Evolutionary conservation across 2,797 vertebrate species (phyloP).

Genomic region (Acipenser ruthenus): DNA sequence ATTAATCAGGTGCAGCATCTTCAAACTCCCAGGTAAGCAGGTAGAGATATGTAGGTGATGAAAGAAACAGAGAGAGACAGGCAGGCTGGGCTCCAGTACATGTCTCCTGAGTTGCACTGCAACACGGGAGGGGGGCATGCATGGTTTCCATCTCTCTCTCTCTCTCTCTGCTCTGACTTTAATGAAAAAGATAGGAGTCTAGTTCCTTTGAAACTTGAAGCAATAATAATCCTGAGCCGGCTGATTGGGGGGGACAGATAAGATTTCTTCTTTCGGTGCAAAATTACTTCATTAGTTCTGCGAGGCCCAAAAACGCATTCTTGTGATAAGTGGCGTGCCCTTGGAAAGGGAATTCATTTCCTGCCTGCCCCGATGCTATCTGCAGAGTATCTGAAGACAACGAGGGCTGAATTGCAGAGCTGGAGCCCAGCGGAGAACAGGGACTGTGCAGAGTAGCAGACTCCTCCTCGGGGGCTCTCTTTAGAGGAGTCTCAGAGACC

Average conservation of each 20-base stretch:
- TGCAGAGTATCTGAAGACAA: not conserved
- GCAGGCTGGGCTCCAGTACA: too few relatives aligned
- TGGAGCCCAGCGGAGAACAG: not conserved
- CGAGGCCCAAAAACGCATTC: constrained; percentile 50
- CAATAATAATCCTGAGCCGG: constrained; percentile 38
- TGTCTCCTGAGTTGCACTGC: too few relatives aligned
- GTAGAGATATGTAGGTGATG: too few relatives aligned
- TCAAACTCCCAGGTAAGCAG: too few relatives aligned
- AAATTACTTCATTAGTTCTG: constrained; percentile 93
- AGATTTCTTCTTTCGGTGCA: constrained; percentile 57
- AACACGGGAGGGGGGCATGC: constrained; percentile 5
- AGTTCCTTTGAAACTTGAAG: constrained; percentile 37
- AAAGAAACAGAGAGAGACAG: too few relatives aligned
- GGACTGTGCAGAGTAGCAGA: not conserved
- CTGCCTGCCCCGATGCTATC: constrained; percentile 66
- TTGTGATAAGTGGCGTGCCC: constrained; percentile 75
- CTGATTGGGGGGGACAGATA: constrained; percentile 42
- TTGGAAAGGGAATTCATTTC: constrained; percentile 88
- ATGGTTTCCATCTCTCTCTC: constrained; percentile 20
- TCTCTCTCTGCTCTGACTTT: constrained; percentile 25
- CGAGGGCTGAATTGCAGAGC: not conserved
- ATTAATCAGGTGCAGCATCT: too few relatives aligned
- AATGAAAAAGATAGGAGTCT: constrained; percentile 35
- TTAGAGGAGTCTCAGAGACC: too few relatives aligned
- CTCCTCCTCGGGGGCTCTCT: too few relatives aligned